Evolutionary conservation across 2,888 invertebrate species (phyloP).

Genomic region (Andrena praecox): DNA sequence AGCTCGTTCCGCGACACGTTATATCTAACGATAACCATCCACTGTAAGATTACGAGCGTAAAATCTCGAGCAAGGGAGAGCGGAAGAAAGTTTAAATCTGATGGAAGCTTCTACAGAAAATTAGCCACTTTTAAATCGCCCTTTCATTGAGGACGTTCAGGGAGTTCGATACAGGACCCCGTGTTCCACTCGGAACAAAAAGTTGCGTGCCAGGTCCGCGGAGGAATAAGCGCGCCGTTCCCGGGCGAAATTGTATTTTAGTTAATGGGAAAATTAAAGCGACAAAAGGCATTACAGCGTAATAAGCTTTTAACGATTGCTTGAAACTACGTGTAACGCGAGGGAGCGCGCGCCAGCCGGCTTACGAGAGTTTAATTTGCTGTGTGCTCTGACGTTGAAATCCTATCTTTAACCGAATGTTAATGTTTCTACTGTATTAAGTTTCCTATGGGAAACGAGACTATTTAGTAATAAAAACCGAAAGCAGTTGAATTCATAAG

Average conservation of each 20-base stretch:
- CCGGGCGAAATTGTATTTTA: constrained; percentile 32
- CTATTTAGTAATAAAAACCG: too few species aligned
- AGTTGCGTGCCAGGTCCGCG: constrained; percentile 11
- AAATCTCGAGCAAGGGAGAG: not conserved
- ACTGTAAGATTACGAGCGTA: constrained; percentile 12
- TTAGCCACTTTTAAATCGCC: constrained; percentile 29
- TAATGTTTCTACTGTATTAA: not conserved
- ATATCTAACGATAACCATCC: constrained; percentile 9
- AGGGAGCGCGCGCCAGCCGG: not conserved
- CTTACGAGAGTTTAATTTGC: constrained; percentile 29
- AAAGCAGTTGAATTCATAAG: too few species aligned
- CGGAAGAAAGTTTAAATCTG: constrained; percentile 24
- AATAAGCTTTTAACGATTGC: constrained; percentile 46
- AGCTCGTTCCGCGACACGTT: not conserved
- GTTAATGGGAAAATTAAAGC: constrained; percentile 55
- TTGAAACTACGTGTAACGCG: constrained; percentile 22
- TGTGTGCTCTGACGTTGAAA: not conserved
- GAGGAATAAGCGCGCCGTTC: constrained; percentile 10
- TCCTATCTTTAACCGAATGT: not conserved
- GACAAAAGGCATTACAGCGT: constrained; percentile 26
- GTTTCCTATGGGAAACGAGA: too few species aligned
- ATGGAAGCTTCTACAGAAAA: constrained; percentile 37
- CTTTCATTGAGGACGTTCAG: constrained; percentile 8
- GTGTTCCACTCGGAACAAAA: constrained; percentile 2
- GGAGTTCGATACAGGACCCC: not conserved